A percentile compares a stretch with the other conserved stretches of the same genome.
Evolutionary conservation across 1,140 invertebrate species (phyloP).

Genomic region (Drosophila kikkawai): DNA sequence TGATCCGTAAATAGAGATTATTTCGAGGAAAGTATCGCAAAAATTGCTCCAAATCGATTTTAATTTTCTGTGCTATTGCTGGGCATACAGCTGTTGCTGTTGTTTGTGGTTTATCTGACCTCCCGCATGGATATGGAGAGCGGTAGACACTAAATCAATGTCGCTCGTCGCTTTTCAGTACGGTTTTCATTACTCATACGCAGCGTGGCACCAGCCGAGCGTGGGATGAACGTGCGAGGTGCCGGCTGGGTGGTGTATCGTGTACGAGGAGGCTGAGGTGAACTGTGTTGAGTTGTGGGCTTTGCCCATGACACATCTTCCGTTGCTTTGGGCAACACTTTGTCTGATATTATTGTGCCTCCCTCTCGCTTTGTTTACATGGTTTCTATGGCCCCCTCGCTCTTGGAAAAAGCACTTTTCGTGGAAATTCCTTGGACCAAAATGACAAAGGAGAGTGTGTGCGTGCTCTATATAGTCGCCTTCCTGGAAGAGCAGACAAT

Average conservation of each 20-base stretch:
- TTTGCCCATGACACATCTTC: constrained; percentile 59
- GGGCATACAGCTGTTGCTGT: not conserved
- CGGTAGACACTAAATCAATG: constrained; percentile 76
- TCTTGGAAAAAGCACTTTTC: constrained; percentile 34
- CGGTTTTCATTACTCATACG: constrained; percentile 73
- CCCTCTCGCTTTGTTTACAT: constrained; percentile 15
- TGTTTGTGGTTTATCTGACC: constrained; percentile 35
- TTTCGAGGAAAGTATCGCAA: not conserved
- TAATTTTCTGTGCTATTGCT: not conserved
- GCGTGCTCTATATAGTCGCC: constrained; percentile 13
- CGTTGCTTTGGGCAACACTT: constrained; percentile 46
- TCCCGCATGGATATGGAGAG: constrained; percentile 38
- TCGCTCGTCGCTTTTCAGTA: constrained; percentile 70
- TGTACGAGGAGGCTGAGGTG: constrained; percentile 15
- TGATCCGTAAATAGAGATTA: constrained; percentile 2
- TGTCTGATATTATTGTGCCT: constrained; percentile 47
- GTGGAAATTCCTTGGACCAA: constrained; percentile 41
- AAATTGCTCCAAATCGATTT: constrained; percentile 18
- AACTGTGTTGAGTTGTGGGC: constrained; percentile 27
- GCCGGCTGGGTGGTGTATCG: not conserved
- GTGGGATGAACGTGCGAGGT: constrained; percentile 52
- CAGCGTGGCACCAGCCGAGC: constrained; percentile 48
- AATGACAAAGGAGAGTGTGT: not conserved
- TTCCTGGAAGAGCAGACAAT: constrained; percentile 34
- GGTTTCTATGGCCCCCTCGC: constrained; percentile 13